phyloP scores from a whole-genome alignment of 2,888 invertebrate species.

The Nycteola revayana region DNA sequence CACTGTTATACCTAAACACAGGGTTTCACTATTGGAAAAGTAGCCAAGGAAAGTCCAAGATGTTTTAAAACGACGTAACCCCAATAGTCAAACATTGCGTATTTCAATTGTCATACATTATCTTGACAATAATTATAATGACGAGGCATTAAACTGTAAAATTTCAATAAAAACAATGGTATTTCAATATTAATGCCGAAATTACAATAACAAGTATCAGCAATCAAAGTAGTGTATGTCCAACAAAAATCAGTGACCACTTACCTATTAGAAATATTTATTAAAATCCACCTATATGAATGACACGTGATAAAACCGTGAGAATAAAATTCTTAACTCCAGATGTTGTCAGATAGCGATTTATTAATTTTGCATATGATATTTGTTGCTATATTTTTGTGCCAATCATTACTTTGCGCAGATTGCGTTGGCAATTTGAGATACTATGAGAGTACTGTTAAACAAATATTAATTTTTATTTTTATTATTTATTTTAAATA shows the following conservation, averaged over 20 bases:
- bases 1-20: too few species aligned
- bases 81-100: too few species aligned
- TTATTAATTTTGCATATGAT: constrained; percentile 48
- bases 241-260: constrained; percentile 7
- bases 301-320: constrained; percentile 41
- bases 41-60: too few species aligned
- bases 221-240: background rate
- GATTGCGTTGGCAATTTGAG: constrained; percentile 20
- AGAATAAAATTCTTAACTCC: constrained; percentile 38
- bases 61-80: too few species aligned
- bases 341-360: constrained; percentile 43
- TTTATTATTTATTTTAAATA: constrained; percentile 15
- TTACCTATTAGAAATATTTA: constrained; percentile 22
- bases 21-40: too few species aligned
- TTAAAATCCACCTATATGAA: constrained; percentile 20
- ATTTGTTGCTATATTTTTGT: constrained; percentile 27
- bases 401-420: constrained; percentile 20
- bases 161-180: background rate
- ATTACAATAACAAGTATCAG: too few species aligned
- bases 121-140: constrained; percentile 38
- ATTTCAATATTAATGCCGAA: background rate
- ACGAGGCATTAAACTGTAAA: constrained; percentile 26
- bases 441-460: constrained; percentile 29
- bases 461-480: constrained; percentile 29
- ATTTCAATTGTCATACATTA: constrained; percentile 31